Evolutionary conservation across 1,140 invertebrate species (phyloP), one percentile per base, ranked within the genome.

Genomic region (Ericerus pela): DNA sequence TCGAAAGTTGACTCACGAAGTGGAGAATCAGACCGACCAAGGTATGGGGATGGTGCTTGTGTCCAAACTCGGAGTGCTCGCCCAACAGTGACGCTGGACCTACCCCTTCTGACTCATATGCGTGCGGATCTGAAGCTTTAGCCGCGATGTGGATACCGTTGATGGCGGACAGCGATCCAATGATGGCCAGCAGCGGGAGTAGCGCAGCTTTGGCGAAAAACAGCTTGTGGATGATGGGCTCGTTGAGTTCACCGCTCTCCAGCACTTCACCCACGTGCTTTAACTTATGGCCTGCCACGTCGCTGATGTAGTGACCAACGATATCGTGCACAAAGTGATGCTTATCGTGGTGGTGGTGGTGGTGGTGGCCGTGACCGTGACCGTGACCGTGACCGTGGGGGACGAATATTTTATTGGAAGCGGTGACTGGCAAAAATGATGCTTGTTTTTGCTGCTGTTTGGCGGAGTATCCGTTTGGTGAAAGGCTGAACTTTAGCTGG

Each of bases 121-220:
- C 5, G 20, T 47, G 41, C 2, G 41, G 41, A 5, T 47, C 41
- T 2, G 41, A 47, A 47, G 41, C 41, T 24, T 47, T 47, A 14
- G 41, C 41, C 16, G 26, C 41, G 3, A 47, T 24, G 18, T 47
- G 41, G 3, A 47, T 47, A 3, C 20, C 26, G 11, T 47, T 47
- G 41, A 47, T 47, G 41, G 41, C 41, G 8, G 41, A 47, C 8
- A 47, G 41, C 8, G 41, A 24, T 24, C 41, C 41, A 24, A 47
- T 47, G 41, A 47, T 47, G 41, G 41, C 41, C 20, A 47, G 41
- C 18, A 47, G 16, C 14, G 22, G 41, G 16, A 47, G 41, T 22
- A 47, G 16, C 2, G 41, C 41, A 4, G 41, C 41, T 47, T 47
- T 47, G 20, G 41, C 41, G 18, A 47, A 47, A 5, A 24, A 47